Evolutionary conservation across 2,888 invertebrate genomes (phyloP).

Genomic region (Griposia aprilina): DNA sequence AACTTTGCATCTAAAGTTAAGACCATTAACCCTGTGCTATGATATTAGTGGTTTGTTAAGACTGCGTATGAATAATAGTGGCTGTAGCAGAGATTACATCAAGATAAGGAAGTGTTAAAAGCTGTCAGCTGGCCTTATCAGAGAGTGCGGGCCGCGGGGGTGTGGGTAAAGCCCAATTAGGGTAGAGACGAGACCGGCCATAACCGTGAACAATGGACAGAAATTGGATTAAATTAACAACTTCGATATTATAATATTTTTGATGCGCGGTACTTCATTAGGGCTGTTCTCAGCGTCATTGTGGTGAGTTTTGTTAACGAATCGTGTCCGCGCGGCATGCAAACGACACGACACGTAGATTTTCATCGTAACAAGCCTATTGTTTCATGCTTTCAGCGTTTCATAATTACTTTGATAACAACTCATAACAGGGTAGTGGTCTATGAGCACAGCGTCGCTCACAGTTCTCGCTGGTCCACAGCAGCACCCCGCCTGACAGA

Average conservation of each 20-base stretch:
- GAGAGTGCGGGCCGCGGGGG: not conserved
- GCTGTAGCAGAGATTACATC: not conserved
- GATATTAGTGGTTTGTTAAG: not conserved
- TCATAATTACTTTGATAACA: not conserved
- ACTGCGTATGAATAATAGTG: not conserved
- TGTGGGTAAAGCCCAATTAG: not conserved
- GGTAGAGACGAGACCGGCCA: not conserved
- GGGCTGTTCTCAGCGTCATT: conserved; percentile 32
- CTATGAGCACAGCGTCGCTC: not conserved
- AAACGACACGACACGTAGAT: conserved; percentile 2
- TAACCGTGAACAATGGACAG: conserved; percentile 24
- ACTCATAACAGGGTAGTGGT: not conserved
- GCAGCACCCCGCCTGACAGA: not conserved
- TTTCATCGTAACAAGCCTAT: conserved; percentile 40
- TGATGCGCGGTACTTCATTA: conserved; percentile 48
- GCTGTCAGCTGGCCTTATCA: not conserved
- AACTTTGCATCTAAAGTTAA: not conserved
- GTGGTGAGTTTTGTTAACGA: conserved; percentile 37
- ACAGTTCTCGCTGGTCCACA: not conserved
- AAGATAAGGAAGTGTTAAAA: not conserved
- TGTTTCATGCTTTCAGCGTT: conserved; percentile 33
- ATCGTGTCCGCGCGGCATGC: conserved; percentile 19
- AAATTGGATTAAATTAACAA: conserved; percentile 30
- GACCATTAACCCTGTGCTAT: not conserved
- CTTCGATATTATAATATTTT: conserved; percentile 18